phyloP scores from a whole-genome alignment of 2,113 vertebrate species.

The Dicentrarchus labrax region DNA sequence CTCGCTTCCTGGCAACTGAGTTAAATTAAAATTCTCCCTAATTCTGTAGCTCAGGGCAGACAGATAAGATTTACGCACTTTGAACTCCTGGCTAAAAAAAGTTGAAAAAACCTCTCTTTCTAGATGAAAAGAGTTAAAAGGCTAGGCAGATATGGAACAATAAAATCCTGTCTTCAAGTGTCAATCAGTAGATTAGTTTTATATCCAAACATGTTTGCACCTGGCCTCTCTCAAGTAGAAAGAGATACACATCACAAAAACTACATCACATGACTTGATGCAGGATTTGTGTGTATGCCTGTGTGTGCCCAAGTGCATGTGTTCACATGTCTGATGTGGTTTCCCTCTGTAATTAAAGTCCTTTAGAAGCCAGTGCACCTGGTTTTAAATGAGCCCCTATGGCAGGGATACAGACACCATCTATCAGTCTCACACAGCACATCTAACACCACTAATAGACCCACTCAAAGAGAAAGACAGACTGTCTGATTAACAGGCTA shows the following conservation, averaged over 20 bases:
- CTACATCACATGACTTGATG: constrained; percentile 56
- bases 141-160: constrained; percentile 31
- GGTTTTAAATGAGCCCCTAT: constrained; percentile 75
- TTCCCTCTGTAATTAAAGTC: constrained; percentile 75
- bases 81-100: constrained; percentile 57
- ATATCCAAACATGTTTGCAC: constrained; percentile 72
- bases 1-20: constrained; percentile 17
- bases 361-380: constrained; percentile 78
- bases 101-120: constrained; percentile 39
- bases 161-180: constrained; percentile 63
- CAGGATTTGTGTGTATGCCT: constrained; percentile 49
- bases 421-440: constrained; percentile 61
- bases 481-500: constrained; percentile 43
- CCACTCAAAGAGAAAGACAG: constrained; percentile 52
- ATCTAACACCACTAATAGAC: constrained; percentile 61
- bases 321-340: constrained; percentile 79
- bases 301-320: constrained; percentile 35
- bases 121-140: constrained; percentile 66
- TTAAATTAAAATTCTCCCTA: constrained; percentile 40
- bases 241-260: constrained; percentile 66
- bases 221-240: constrained; percentile 63
- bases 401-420: constrained; percentile 62
- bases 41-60: constrained; percentile 28
- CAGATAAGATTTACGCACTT: constrained; percentile 48
- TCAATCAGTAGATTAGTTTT: constrained; percentile 64